Evolutionary conservation across 2,888 invertebrate genomes (phyloP).

Genomic region (Tanypteryx hageni): DNA sequence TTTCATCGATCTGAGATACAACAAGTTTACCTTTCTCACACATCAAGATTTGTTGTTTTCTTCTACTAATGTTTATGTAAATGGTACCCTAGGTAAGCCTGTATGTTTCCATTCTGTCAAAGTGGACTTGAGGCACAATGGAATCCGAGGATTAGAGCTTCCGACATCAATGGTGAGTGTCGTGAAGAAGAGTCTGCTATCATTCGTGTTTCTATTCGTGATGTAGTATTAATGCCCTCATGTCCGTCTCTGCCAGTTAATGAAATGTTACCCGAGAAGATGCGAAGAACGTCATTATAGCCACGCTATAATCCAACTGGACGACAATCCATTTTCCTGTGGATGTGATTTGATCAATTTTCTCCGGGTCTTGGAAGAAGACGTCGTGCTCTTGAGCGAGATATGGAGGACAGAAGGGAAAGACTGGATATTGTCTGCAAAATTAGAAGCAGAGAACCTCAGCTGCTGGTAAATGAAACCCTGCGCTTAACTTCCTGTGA

Average conservation of each 20-base stretch:
- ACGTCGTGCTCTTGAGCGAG: not conserved
- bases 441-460: not conserved
- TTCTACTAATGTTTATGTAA: not conserved
- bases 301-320: not conserved
- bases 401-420: not conserved
- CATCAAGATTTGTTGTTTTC: not conserved
- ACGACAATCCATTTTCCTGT: not conserved
- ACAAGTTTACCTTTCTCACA: not conserved
- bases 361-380: not conserved
- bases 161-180: not conserved
- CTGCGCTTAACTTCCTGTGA: too few species aligned
- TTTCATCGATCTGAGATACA: not conserved
- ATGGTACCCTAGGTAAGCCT: not conserved
- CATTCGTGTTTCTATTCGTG: not conserved
- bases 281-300: not conserved
- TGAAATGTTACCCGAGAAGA: not conserved
- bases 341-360: not conserved
- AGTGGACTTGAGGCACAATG: constrained; percentile 5
- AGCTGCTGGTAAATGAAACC: not conserved
- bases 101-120: not conserved
- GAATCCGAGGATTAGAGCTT: not conserved
- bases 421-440: not conserved
- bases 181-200: not conserved
- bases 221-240: rapidly evolving
- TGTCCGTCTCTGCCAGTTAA: not conserved